These are phyloP conservation scores for Fundulus diaphanus DNA, from an alignment of 2,797 vertebrate species.

Conservation along the genomic window DNA sequence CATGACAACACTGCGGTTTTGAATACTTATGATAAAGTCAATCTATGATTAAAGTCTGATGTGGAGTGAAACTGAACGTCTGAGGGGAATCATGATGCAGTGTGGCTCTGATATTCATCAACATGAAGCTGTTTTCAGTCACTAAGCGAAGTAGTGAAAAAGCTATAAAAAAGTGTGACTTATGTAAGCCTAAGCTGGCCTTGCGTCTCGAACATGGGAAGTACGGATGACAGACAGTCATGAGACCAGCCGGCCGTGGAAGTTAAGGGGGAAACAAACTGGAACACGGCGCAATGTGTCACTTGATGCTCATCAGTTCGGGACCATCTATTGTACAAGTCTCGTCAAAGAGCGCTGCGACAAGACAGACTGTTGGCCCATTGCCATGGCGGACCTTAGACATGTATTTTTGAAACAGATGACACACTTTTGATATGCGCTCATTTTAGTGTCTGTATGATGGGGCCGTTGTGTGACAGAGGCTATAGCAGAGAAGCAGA, in stretches of 20 bases:
- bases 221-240: neutral
- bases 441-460: neutral
- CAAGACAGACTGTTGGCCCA: neutral
- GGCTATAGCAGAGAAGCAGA: slow-evolving; percentile 8
- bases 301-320: neutral
- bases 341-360: neutral
- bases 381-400: neutral
- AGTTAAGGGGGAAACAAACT: neutral
- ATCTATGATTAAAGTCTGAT: no score
- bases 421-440: neutral
- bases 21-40: no score
- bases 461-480: neutral
- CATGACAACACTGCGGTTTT: no score
- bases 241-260: neutral
- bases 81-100: no score
- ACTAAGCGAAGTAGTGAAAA: neutral
- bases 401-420: neutral
- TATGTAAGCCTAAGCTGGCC: neutral
- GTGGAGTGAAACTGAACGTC: no score
- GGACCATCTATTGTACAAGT: neutral
- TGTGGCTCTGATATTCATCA: neutral
- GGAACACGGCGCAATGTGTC: neutral
- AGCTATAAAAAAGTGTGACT: neutral
- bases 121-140: neutral
- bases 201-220: neutral